Conservation (phyloP, 2,888 invertebrate species). For the Hedychridium roseum region DNA sequence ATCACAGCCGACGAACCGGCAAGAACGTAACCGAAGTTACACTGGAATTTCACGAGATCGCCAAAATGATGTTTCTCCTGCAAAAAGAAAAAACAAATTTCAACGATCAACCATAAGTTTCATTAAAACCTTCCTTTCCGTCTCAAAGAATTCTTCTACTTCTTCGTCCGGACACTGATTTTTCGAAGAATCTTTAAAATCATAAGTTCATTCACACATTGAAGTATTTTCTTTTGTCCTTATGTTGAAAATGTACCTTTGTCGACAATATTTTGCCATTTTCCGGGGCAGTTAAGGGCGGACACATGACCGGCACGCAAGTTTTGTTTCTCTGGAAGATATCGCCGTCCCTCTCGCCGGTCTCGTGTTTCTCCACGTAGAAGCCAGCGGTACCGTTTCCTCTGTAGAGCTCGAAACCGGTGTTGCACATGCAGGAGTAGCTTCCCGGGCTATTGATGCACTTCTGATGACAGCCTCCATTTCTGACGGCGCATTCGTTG, state of each 20-base stretch:
- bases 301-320: constrained; percentile 93
- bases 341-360: constrained; percentile 88
- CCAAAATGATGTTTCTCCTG: constrained; percentile 84
- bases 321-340: constrained; percentile 91
- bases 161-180: no score
- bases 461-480: constrained; percentile 93
- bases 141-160: no score
- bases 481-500: constrained; percentile 85
- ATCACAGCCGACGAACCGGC: constrained; percentile 85
- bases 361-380: constrained; percentile 80
- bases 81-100: constrained; percentile 8
- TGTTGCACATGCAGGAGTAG: constrained; percentile 87
- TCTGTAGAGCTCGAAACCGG: constrained; percentile 89
- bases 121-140: no score
- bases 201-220: not conserved
- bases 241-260: no score
- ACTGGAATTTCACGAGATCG: constrained; percentile 89
- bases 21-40: constrained; percentile 94
- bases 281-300: constrained; percentile 77
- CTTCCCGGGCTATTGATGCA: constrained; percentile 90
- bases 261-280: constrained; percentile 86
- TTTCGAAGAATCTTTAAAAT: no score
- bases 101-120: not conserved
- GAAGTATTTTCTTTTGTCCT: no score
- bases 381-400: constrained; percentile 91